Evolutionary conservation across 2,113 vertebrate species (phyloP).

Genomic region (Microcebus ravelobensis): DNA sequence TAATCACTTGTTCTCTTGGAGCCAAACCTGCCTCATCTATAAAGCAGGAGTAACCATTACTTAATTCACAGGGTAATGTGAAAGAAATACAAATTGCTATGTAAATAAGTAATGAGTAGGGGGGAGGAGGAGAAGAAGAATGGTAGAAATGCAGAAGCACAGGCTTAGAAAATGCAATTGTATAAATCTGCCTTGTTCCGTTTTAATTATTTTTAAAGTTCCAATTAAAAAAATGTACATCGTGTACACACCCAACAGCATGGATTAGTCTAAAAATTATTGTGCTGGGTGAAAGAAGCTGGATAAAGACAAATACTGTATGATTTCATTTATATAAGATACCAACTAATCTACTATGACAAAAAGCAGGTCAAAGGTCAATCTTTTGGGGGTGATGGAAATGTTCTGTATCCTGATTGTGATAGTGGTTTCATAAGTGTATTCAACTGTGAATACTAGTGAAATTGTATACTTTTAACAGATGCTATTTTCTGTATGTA

Average conservation of each 20-base stretch:
- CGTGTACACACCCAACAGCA: background rate
- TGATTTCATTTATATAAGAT: background rate
- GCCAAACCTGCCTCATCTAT: background rate
- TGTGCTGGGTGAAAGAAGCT: background rate
- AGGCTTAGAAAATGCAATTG: background rate
- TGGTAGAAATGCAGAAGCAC: background rate
- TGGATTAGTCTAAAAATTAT: background rate
- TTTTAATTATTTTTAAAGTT: conserved; percentile 17
- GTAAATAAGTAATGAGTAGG: background rate
- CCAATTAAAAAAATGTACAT: background rate
- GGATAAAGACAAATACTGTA: background rate
- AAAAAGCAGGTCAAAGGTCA: background rate
- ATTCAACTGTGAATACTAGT: background rate
- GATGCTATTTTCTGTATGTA: background rate
- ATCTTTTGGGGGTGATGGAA: background rate
- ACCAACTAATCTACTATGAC: background rate
- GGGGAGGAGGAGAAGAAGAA: no score
- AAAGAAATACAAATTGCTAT: background rate
- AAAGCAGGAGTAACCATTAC: no score
- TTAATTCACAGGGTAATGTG: no score
- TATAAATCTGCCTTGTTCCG: background rate
- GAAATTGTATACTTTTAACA: background rate
- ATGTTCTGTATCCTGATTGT: background rate
- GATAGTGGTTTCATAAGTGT: background rate
- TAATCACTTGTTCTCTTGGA: background rate